A percentile compares a stretch with the other conserved stretches of the same genome.
phyloP scores from a whole-genome alignment of 2,888 invertebrate genomes.

The Polylopha cassiicola region DNA sequence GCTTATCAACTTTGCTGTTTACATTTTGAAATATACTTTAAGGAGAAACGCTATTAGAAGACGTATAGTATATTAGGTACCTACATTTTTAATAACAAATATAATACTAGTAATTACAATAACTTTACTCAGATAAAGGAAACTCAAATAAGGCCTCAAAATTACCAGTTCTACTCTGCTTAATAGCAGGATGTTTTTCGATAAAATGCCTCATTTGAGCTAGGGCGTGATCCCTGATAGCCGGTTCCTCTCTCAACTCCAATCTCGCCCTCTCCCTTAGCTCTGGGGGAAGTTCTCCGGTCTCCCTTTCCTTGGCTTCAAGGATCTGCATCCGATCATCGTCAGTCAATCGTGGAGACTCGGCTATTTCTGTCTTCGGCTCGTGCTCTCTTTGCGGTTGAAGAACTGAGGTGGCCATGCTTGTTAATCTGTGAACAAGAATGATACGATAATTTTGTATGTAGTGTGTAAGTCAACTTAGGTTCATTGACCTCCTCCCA shows the following conservation, averaged over 20 bases:
- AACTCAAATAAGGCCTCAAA: not conserved
- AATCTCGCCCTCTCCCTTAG: slow-evolving; percentile 80
- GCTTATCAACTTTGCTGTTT: no score
- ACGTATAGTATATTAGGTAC: no score
- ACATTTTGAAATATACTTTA: no score
- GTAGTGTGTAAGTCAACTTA: slow-evolving; percentile 23
- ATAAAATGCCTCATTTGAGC: slow-evolving; percentile 90
- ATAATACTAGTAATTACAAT: no score
- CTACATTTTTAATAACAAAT: no score
- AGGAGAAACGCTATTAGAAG: no score
- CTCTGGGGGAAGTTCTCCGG: slow-evolving; percentile 71
- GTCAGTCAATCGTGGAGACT: slow-evolving; percentile 51
- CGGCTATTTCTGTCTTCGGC: slow-evolving; percentile 48
- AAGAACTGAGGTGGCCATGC: slow-evolving; percentile 69
- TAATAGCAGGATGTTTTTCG: slow-evolving; percentile 87
- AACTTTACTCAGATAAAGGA: no score
- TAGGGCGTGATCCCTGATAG: slow-evolving; percentile 83
- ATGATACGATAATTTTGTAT: not conserved
- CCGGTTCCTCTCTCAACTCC: slow-evolving; percentile 89
- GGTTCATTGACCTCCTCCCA: no score
- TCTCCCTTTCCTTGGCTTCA: slow-evolving; percentile 60
- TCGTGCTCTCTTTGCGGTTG: slow-evolving; percentile 62
- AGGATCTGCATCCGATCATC: slow-evolving; percentile 53
- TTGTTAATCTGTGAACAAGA: slow-evolving; percentile 35
- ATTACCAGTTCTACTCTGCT: slow-evolving; percentile 85